Conservation (phyloP, 1,140 invertebrate genomes). For the Pygmarrhopalites habei region DNA sequence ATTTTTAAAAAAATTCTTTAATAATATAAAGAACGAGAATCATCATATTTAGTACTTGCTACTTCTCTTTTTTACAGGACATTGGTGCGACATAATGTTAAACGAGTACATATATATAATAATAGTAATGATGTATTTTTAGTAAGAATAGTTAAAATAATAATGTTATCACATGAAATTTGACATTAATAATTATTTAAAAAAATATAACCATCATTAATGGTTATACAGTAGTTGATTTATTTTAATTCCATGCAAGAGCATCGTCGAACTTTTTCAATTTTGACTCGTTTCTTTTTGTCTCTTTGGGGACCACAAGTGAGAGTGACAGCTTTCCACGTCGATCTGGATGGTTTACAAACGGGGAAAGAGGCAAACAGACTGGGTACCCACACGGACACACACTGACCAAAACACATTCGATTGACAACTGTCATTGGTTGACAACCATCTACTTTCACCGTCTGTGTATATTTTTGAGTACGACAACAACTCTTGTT, state of each 20-base stretch:
- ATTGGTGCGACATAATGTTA: too few species aligned
- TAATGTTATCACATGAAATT: too few species aligned
- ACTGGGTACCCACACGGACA: slow-evolving; percentile 35
- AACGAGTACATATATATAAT: too few species aligned
- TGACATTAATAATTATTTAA: too few species aligned
- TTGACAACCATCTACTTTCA: slow-evolving; percentile 35
- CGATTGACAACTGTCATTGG: slow-evolving; percentile 31
- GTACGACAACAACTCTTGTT: slow-evolving; percentile 34
- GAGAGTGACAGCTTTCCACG: slow-evolving; percentile 27
- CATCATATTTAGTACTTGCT: background rate
- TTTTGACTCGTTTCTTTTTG: slow-evolving; percentile 24
- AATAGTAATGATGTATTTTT: too few species aligned
- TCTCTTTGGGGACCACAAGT: slow-evolving; percentile 26
- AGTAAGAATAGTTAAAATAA: too few species aligned
- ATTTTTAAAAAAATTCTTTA: background rate
- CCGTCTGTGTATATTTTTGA: slow-evolving; percentile 34
- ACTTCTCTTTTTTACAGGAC: too few species aligned
- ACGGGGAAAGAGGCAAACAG: slow-evolving; percentile 35
- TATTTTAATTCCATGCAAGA: slow-evolving; percentile 40
- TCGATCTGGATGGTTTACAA: slow-evolving; percentile 33
- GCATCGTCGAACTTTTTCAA: slow-evolving; percentile 34
- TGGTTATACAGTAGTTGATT: too few species aligned
- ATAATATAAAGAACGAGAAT: background rate
- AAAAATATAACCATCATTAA: too few species aligned
- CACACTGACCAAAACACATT: slow-evolving; percentile 37